A percentile compares a stretch with the other conserved stretches of the same genome.
phyloP scores from a whole-genome alignment of 2,113 vertebrate species.

The Empidonax alnorum region DNA sequence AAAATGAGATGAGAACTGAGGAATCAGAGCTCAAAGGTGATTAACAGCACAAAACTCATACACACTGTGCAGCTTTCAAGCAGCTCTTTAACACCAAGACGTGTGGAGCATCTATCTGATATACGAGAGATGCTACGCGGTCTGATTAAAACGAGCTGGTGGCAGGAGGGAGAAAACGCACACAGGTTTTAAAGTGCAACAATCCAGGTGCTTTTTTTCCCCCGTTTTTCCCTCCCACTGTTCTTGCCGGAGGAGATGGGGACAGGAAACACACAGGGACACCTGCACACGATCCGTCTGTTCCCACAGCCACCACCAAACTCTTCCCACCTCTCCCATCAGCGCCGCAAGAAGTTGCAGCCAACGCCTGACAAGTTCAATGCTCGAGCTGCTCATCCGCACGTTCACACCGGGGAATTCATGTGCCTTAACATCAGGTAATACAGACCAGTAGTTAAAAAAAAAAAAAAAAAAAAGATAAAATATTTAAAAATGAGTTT shows the following conservation, averaged over 20 bases:
- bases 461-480: background rate
- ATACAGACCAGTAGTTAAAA: fast-evolving
- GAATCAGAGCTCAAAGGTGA: background rate
- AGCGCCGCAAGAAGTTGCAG: constrained; percentile 27
- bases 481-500: background rate
- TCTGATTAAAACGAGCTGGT: background rate
- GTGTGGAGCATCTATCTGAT: fast-evolving
- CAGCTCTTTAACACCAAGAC: background rate
- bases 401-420: background rate
- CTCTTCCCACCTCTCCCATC: background rate
- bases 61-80: background rate
- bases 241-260: background rate
- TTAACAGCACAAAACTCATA: background rate
- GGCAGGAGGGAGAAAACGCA: background rate
- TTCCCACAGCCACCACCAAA: background rate
- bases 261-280: fast-evolving
- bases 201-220: background rate
- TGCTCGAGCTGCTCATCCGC: background rate
- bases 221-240: fast-evolving
- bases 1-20: background rate
- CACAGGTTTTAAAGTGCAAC: background rate
- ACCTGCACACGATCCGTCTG: background rate
- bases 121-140: fast-evolving
- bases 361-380: background rate
- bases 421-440: fast-evolving